These are phyloP conservation scores for Cryptoblepharus egeriae DNA, from an alignment of 2,797 vertebrate genomes.

Conservation along the genomic window DNA sequence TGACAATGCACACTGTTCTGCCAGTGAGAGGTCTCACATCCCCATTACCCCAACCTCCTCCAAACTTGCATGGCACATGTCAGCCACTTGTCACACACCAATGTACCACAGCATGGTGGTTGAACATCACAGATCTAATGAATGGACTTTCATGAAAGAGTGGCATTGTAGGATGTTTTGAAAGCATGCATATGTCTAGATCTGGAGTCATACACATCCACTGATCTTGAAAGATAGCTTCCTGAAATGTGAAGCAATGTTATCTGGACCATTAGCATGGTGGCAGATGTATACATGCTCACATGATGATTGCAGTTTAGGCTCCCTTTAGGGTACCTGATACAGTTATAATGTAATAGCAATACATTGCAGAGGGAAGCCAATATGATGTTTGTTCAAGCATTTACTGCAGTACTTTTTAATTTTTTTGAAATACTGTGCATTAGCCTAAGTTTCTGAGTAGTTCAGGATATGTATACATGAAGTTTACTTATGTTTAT, in stretches of 20 bases:
- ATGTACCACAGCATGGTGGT: too few species aligned
- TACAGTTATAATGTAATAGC: not conserved
- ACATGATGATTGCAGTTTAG: not conserved
- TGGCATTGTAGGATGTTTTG: not conserved
- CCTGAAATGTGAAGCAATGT: not conserved
- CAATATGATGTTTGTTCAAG: not conserved
- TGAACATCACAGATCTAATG: not conserved
- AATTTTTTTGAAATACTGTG: not conserved
- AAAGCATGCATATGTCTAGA: not conserved
- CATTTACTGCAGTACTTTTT: not conserved
- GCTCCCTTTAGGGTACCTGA: not conserved
- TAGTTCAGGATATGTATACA: not conserved
- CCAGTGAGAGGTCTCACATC: too few species aligned
- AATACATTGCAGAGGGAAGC: not conserved
- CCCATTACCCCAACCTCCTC: too few species aligned
- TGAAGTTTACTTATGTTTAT: constrained; percentile 65
- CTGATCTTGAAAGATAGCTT: not conserved
- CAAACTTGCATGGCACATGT: too few species aligned
- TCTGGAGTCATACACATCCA: not conserved
- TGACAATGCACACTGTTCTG: too few species aligned
- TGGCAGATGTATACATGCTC: not conserved
- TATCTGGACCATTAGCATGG: not conserved
- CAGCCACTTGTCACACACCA: too few species aligned
- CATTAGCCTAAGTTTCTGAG: not conserved
- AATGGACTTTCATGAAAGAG: not conserved